Evolutionary conservation across 2,113 vertebrate species (phyloP).

Genomic region (Tretioscincus oriximinensis): DNA sequence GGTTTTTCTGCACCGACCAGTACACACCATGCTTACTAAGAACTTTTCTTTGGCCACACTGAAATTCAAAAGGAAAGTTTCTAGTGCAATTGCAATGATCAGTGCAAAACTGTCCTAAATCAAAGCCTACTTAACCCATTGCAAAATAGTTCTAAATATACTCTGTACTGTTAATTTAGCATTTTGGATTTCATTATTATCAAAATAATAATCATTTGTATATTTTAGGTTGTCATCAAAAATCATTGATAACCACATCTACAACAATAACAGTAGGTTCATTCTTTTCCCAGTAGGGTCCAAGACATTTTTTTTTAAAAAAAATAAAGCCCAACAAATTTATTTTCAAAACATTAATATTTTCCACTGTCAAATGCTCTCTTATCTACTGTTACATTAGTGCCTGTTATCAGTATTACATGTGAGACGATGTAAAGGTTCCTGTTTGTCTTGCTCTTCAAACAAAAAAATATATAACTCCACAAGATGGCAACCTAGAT

Average conservation of each 20-base stretch:
- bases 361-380: not conserved
- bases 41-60: no score
- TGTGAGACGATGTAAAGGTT: not conserved
- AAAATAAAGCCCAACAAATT: not conserved
- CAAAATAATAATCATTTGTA: not conserved
- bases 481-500: conserved; percentile 68
- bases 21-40: no score
- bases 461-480: not conserved
- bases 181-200: not conserved
- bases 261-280: no score
- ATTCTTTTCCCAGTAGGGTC: no score
- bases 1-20: no score
- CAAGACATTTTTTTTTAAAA: not conserved
- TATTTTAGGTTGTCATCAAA: no score
- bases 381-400: not conserved
- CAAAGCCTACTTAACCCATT: not conserved
- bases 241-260: no score
- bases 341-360: not conserved
- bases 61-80: no score
- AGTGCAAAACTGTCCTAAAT: no score
- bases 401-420: no score
- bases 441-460: conserved; percentile 17
- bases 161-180: not conserved
- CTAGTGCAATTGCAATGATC: no score
- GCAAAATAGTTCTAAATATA: not conserved